Evolutionary conservation across 2,797 vertebrate species (phyloP), one percentile per base, ranked within the genome.

Genomic region (Gymnopithys bicolor): DNA sequence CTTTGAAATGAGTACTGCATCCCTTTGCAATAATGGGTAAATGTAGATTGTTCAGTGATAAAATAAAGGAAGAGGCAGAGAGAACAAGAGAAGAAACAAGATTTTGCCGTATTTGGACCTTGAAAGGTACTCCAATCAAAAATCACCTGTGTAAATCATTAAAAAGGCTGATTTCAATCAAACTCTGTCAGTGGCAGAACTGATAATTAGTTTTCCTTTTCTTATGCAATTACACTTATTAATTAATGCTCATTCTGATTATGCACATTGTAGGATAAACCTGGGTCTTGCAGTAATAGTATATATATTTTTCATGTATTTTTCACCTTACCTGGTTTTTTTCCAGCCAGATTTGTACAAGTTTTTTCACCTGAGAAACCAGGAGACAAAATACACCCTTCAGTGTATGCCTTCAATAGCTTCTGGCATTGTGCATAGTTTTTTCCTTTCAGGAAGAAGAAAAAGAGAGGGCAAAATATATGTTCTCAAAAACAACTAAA

Each of bases 241-340:
- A 52, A 39, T 69, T 84, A 78, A 37, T 51, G 6, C 3, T 75
- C 68, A 58, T 21, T 75, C 3, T 60, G 23, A 41, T 67, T 53
- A 63, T 43, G 14, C 4, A 9, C 1, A 13, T 66, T 58, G 10
- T 66, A 63, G 28, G 4, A 60, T 49, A 5, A 19, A 5, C 0
- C 0, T 43, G 28, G 3, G 8, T 59, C 89, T 68, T 83, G 37
- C 24, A 28, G 7, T 10, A 46, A 11, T 17, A 63, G 0, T 6
- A 15, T 37, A n/a, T 37, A 9, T 51, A 35, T 56, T 17, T 77
- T 4, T 46, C 33, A 8, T 45, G 5, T 56, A 13, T 23, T 68
- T 67, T 63, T 74, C 19, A 43, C 7, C 22, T 77, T 64, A 37
- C 7, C 0, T 46, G 3, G 28, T 82, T 83, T 82, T 39, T 41